phyloP scores from a whole-genome alignment of 2,888 invertebrate species.

The Philonicus albiceps region DNA sequence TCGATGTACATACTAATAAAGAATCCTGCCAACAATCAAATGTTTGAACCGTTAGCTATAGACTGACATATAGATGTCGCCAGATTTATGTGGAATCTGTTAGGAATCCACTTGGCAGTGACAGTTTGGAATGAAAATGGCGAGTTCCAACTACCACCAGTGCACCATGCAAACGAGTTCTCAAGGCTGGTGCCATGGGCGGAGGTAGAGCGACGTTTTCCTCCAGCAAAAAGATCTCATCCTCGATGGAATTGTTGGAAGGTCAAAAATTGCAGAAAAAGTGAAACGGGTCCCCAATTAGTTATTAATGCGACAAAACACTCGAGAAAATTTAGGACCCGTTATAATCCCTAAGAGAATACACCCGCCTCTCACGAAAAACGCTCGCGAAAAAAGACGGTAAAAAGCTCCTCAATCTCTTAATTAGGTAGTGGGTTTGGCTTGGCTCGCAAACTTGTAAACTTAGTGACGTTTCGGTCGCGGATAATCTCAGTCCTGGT shows the following conservation, averaged over 20 bases:
- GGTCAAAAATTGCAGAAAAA: neutral
- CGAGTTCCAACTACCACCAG: neutral
- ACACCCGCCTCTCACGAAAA: neutral
- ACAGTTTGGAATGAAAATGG: neutral
- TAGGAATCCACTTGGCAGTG: neutral
- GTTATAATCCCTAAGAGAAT: conserved; percentile 18
- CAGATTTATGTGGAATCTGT: neutral
- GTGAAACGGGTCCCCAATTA: neutral
- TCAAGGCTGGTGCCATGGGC: neutral
- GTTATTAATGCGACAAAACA: neutral
- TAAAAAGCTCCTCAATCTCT: neutral
- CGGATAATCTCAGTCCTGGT: conserved; percentile 30
- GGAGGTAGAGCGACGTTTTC: neutral
- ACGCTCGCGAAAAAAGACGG: neutral
- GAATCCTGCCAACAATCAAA: neutral
- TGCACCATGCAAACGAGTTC: neutral
- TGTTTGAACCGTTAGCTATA: neutral
- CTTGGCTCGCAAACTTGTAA: conserved; percentile 21
- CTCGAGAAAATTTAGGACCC: neutral
- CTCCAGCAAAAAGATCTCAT: neutral
- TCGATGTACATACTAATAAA: neutral
- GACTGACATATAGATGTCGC: neutral
- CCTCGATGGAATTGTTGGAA: neutral
- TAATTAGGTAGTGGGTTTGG: neutral
- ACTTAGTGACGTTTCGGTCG: conserved; percentile 35